A percentile compares a stretch with the other conserved stretches of the same genome.
phyloP scores from a whole-genome alignment of 1,140 invertebrate species.

The Brachionus rotundiformis region DNA sequence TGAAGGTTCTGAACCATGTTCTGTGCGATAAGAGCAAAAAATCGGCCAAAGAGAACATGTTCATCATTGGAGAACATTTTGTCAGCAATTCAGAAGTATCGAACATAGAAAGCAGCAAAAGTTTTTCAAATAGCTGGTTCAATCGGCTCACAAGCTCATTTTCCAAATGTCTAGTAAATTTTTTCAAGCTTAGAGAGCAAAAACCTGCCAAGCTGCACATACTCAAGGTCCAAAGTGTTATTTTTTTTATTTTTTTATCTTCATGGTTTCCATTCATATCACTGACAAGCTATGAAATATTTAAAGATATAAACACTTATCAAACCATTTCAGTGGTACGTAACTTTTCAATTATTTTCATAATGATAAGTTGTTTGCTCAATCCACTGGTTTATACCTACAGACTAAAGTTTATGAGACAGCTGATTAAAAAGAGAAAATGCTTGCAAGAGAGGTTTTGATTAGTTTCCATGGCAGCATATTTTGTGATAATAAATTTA shows the following conservation, averaged over 20 bases:
- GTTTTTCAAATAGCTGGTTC: background rate
- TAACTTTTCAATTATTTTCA: constrained; percentile 29
- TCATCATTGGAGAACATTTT: constrained; percentile 14
- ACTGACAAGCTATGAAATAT: constrained; percentile 1
- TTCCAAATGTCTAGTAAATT: background rate
- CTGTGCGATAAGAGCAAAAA: background rate
- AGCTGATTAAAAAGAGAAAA: background rate
- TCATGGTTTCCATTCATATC: constrained; percentile 28
- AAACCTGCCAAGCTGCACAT: background rate
- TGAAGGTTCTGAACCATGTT: background rate
- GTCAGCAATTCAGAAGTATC: constrained; percentile 5
- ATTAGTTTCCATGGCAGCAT: background rate
- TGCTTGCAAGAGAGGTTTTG: constrained; percentile 8
- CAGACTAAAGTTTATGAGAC: background rate
- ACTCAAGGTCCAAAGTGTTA: background rate
- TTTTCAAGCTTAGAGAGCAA: background rate
- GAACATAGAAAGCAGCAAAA: background rate
- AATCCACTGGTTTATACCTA: constrained; percentile 19
- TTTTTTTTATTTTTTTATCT: constrained; percentile 30
- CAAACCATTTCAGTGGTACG: background rate
- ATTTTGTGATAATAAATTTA: background rate
- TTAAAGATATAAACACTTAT: constrained; percentile 17
- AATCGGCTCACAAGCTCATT: background rate
- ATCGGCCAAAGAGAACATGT: constrained; percentile 5
- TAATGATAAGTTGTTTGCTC: constrained; percentile 14